Base-by-base conservation (phyloP, 53 echinoderm and acorn worm genomes). In the Paracentrotus lividus region DNA sequence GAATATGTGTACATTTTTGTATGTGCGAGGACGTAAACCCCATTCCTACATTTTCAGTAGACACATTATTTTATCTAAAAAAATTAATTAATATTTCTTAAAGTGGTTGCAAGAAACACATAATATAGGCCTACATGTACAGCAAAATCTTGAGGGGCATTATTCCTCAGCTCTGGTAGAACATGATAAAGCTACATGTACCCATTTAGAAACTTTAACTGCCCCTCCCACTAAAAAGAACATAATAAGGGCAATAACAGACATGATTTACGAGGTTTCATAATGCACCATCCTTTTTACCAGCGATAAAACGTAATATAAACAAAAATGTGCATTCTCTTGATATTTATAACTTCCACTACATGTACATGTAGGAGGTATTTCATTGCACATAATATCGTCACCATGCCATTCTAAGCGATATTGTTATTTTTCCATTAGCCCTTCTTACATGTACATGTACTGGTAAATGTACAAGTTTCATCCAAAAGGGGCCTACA, bases 221-320 rank as follows among this genome's bases (percentile, higher is more conserved):
- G 23, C 59, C 59, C 59, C 59, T 5, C 59, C 59, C 59, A 4
- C 24, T 5, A 34, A 5, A n/a, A n/a, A n/a, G n/a, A n/a, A n/a
- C n/a, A n/a, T n/a, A n/a, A n/a, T n/a, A n/a, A 42, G 5, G 76
- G 23, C 23, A 76, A 4, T 36, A 23, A 76, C 42, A 42, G 36
- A 61, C 40, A 75, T 75, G 76, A 76, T 76, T 76, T 76, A 76
- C 18, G 42, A 21, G 0, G 38, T 76, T 76, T 26, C 76, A 40
- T 76, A 76, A 76, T 76, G 76, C 76, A 27, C 76, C 42, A 36
- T 76, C 76, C 42, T 42, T 76, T 76, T 42, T 18, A 42, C 38
- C 42, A 42, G 76, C 76, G 42, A 42, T 76, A 36, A 36, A 64
- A 42, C 1, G 42, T 21, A 23, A 42, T 20, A 76, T 76, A 36